A percentile compares a stretch with the other conserved stretches of the same genome.
These are phyloP conservation scores for Platycercus adscitus DNA, from an alignment of 2,113 vertebrate genomes.

Conservation along the genomic window DNA sequence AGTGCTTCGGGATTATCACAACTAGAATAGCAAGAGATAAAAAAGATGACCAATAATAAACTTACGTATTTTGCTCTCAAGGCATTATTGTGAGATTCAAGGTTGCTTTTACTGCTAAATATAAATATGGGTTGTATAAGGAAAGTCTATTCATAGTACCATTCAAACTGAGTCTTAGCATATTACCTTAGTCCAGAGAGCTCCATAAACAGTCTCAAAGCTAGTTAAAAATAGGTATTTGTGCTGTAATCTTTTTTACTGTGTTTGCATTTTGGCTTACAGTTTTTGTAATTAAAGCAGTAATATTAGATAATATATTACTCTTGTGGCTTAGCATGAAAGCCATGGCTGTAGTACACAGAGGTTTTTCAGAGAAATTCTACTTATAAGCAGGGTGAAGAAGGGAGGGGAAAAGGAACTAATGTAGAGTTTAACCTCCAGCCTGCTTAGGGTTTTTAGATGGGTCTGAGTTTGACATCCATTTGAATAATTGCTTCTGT, in stretches of 20 bases:
- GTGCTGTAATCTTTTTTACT: constrained; percentile 65
- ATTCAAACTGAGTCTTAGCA: constrained; percentile 58
- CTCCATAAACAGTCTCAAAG: constrained; percentile 52
- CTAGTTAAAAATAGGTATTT: constrained; percentile 62
- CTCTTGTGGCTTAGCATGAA: constrained; percentile 5
- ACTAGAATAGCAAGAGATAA: constrained; percentile 47
- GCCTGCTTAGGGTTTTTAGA: background rate
- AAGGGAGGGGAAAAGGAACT: background rate
- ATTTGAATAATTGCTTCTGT: background rate
- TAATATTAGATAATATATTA: constrained; percentile 49
- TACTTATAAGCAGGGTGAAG: background rate
- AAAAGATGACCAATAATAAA: constrained; percentile 56
- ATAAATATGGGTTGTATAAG: constrained; percentile 57
- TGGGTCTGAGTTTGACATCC: background rate
- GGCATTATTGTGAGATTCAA: constrained; percentile 55
- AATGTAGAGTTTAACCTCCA: background rate
- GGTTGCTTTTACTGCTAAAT: constrained; percentile 70
- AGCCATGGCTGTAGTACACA: background rate
- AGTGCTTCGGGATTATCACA: constrained; percentile 52
- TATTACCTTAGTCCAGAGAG: constrained; percentile 50
- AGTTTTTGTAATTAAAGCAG: constrained; percentile 72
- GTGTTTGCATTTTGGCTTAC: constrained; percentile 51
- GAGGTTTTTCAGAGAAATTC: background rate
- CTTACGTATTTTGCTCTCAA: constrained; percentile 27
- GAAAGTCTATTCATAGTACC: constrained; percentile 54